A percentile compares a stretch with the other conserved stretches of the same genome.
Evolutionary conservation across 2,113 vertebrate genomes (phyloP).

Genomic region (Gracilinanus agilis): DNA sequence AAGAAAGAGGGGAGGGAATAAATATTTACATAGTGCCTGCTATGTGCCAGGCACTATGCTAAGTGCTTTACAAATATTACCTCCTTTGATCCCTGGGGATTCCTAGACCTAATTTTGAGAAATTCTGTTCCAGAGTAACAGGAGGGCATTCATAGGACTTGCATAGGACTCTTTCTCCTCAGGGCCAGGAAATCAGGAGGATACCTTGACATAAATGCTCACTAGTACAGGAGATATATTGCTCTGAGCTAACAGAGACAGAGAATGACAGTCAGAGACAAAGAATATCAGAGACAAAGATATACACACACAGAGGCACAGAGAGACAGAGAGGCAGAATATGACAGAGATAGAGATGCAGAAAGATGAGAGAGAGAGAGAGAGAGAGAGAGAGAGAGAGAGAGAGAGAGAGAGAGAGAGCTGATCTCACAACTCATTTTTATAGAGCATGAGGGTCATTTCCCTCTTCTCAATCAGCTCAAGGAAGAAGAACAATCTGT

Average conservation of each 20-base stretch:
- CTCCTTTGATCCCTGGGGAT: too few relatives aligned
- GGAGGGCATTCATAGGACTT: background rate
- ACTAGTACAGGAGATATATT: too few relatives aligned
- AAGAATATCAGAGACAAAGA: too few relatives aligned
- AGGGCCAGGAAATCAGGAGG: background rate
- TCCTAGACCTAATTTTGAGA: background rate
- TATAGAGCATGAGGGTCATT: background rate
- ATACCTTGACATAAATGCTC: background rate
- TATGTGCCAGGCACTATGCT: background rate
- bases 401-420: background rate
- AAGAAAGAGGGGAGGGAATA: background rate
- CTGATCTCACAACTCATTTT: background rate
- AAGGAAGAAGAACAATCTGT: background rate
- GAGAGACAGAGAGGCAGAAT: too few relatives aligned
- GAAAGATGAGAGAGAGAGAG: background rate
- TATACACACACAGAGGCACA: too few relatives aligned
- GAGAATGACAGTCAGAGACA: too few relatives aligned
- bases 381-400: too few relatives aligned
- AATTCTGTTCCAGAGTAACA: background rate
- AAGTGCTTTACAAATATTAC: background rate
- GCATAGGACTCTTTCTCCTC: background rate
- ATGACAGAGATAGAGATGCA: too few relatives aligned
- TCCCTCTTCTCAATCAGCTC: background rate
- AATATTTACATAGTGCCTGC: background rate
- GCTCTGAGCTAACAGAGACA: too few relatives aligned